phyloP scores from a whole-genome alignment of 2,888 invertebrate species.

The Sepioteuthis lessoniana region DNA sequence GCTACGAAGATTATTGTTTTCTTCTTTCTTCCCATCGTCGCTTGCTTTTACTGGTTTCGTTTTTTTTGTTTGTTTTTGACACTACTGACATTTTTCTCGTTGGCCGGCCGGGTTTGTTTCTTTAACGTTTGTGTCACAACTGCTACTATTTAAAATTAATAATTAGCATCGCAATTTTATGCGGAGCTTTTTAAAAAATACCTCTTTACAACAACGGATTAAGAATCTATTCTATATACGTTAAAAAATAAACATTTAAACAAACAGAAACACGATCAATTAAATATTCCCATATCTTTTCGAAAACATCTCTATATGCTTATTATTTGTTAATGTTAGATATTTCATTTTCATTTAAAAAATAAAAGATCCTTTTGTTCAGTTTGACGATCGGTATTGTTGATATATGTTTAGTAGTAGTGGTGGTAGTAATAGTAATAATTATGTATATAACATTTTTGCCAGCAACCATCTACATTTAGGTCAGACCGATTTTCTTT shows the following conservation, averaged over 20 bases:
- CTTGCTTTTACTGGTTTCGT: background rate
- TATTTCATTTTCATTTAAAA: no score
- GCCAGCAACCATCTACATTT: constrained; percentile 40
- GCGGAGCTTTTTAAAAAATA: no score
- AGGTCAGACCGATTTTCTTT: constrained; percentile 39
- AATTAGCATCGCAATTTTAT: no score
- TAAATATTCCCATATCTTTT: background rate
- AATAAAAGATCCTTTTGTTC: background rate
- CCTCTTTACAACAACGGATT: no score
- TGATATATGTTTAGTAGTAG: background rate
- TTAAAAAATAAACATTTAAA: no score
- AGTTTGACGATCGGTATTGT: background rate
- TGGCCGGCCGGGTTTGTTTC: background rate
- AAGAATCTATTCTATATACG: no score
- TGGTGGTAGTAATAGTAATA: background rate
- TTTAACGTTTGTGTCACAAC: no score
- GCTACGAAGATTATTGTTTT: background rate
- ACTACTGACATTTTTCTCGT: background rate
- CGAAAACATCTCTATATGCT: background rate
- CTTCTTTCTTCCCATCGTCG: no score
- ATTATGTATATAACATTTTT: background rate
- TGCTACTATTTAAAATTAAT: no score
- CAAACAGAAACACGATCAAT: no score
- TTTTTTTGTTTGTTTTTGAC: no score
- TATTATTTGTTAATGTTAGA: background rate